Percentiles rank a stretch among this genome's conserved stretches.
Conservation (phyloP, 1,140 invertebrate species). For the Eciton burchellii region DNA sequence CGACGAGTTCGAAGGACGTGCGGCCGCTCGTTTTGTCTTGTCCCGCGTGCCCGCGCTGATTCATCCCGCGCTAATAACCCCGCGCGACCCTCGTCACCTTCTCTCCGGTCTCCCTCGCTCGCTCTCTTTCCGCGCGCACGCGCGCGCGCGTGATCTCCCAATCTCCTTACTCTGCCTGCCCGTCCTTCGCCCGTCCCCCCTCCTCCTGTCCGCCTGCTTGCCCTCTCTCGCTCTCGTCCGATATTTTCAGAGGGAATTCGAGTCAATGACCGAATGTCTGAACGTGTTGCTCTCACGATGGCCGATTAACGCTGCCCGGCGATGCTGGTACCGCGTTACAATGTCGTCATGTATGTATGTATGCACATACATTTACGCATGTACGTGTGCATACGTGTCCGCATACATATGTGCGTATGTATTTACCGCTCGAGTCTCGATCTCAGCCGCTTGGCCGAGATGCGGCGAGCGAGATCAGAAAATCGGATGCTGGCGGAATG, state of each 20-base stretch:
- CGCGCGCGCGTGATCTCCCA: too few relatives aligned
- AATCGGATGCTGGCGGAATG: constrained; percentile 1
- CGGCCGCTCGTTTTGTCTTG: constrained; percentile 47
- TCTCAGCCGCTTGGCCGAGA: constrained; percentile 29
- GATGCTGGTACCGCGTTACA: constrained; percentile 18
- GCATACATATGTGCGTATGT: too few relatives aligned
- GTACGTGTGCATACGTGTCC: too few relatives aligned
- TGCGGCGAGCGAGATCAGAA: background rate
- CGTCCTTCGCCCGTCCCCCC: background rate
- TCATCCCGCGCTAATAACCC: constrained; percentile 76
- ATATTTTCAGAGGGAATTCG: constrained; percentile 59
- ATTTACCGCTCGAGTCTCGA: too few relatives aligned
- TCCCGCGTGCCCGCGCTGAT: constrained; percentile 68
- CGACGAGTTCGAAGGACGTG: constrained; percentile 75
- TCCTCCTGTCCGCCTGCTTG: background rate
- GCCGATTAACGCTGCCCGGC: constrained; percentile 44
- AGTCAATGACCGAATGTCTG: constrained; percentile 59
- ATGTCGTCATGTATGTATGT: background rate
- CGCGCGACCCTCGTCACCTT: constrained; percentile 70
- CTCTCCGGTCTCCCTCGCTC: background rate
- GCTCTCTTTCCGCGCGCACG: background rate
- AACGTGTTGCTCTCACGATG: constrained; percentile 39
- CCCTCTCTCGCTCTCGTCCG: constrained; percentile 2
- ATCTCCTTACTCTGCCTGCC: too few relatives aligned
- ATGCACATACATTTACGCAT: too few relatives aligned